A percentile compares a stretch with the other conserved stretches of the same genome.
These are phyloP conservation scores for Thaumatotibia leucotreta DNA, from an alignment of 1,140 invertebrate species.

Conservation along the genomic window DNA sequence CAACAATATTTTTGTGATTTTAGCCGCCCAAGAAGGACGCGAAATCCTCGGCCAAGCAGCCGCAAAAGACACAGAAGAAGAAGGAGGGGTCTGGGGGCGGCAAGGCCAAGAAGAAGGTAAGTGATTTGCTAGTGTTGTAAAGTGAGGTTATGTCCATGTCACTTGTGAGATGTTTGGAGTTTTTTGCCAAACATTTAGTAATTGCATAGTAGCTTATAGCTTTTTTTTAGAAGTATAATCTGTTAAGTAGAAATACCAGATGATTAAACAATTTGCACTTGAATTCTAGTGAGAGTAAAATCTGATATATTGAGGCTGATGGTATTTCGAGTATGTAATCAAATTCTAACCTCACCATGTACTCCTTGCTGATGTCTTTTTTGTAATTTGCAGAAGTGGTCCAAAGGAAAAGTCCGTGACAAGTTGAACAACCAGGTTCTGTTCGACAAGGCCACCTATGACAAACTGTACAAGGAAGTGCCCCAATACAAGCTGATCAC, in stretches of 20 bases:
- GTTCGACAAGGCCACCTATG: constrained; percentile 98
- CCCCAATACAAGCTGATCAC: constrained; percentile 99
- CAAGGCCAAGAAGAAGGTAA: constrained; percentile 98
- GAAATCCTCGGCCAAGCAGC: constrained; percentile 93
- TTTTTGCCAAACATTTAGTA: not conserved
- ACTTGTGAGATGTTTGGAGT: not conserved
- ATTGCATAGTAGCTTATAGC: too few species aligned
- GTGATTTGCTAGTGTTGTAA: constrained; percentile 18
- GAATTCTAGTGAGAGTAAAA: constrained; percentile 72
- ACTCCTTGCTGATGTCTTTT: constrained; percentile 11
- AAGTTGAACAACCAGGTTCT: constrained; percentile 99
- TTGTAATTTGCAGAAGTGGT: constrained; percentile 95
- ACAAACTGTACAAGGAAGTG: constrained; percentile 98
- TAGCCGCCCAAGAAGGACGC: constrained; percentile 97
- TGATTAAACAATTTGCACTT: constrained; percentile 57
- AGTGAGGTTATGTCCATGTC: constrained; percentile 49
- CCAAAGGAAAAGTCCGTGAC: constrained; percentile 99
- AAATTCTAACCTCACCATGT: not conserved
- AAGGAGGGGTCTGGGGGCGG: constrained; percentile 98
- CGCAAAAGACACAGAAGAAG: constrained; percentile 95
- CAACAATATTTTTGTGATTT: constrained; percentile 63
- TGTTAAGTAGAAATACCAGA: constrained; percentile 25
- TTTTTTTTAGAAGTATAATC: not conserved
- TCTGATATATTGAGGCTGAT: constrained; percentile 82
- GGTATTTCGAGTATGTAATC: constrained; percentile 19